Evolutionary conservation across 2,113 vertebrate species (phyloP).

Genomic region (Plotosus lineatus): DNA sequence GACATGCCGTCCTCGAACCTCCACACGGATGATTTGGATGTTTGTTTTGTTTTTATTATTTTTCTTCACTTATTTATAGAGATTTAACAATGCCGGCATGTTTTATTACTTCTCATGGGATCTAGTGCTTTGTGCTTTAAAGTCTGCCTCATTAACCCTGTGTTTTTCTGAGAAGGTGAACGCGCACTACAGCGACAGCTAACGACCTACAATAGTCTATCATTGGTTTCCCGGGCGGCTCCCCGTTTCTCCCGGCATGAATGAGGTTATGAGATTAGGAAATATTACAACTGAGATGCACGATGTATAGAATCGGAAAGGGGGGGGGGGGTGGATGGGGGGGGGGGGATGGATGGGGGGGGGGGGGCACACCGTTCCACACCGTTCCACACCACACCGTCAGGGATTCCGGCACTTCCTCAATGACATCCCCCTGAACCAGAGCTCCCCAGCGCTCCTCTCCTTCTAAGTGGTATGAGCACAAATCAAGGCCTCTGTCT

Average conservation of each 20-base stretch:
- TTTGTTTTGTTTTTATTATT: constrained; percentile 53
- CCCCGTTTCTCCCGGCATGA: not conserved
- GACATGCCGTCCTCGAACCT: constrained; percentile 57
- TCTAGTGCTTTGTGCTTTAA: constrained; percentile 57
- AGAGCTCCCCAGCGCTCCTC: constrained; percentile 9
- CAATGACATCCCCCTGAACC: constrained; percentile 19
- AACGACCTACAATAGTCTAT: not conserved
- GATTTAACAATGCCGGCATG: constrained; percentile 15
- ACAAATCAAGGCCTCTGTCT: constrained; percentile 24
- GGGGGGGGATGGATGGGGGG: too few relatives aligned
- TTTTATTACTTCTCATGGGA: constrained; percentile 58
- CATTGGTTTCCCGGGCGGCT: not conserved
- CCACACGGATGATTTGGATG: constrained; percentile 54
- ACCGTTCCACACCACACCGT: not conserved
- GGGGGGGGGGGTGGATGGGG: too few relatives aligned
- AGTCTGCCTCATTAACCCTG: constrained; percentile 61
- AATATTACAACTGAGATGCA: constrained; percentile 61
- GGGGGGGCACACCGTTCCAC: too few relatives aligned
- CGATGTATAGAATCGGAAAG: too few relatives aligned
- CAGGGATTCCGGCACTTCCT: constrained; percentile 22
- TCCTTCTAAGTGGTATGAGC: constrained; percentile 12
- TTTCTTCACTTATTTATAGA: constrained; percentile 28
- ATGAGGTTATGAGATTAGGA: constrained; percentile 62
- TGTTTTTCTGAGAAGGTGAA: constrained; percentile 1
- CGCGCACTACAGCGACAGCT: not conserved